Conservation (phyloP, 2,888 invertebrate species). For the Agonopterix subpropinquella region DNA sequence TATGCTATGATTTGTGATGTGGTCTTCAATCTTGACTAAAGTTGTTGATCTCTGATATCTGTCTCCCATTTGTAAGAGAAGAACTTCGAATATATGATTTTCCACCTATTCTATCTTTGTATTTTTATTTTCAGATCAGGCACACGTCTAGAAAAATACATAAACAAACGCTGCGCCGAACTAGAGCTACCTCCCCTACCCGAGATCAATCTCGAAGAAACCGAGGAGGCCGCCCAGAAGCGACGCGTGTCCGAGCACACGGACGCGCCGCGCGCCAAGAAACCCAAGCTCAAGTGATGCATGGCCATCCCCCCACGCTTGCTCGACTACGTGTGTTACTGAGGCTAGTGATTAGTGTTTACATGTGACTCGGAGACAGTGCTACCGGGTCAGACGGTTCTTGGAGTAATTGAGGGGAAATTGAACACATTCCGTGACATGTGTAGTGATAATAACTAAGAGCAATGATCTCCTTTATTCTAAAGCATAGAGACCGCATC, state of each 20-base stretch:
- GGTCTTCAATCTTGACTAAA: too few relatives aligned
- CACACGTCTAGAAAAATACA: constrained; percentile 80
- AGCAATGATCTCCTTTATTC: too few relatives aligned
- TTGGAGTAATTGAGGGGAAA: too few relatives aligned
- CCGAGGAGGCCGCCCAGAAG: constrained; percentile 13
- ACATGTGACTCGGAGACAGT: not conserved
- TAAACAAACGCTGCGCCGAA: constrained; percentile 82
- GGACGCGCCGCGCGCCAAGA: constrained; percentile 33
- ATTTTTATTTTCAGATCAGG: constrained; percentile 78
- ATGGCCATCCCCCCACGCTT: constrained; percentile 21
- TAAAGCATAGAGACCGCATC: too few relatives aligned
- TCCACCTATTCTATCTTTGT: too few relatives aligned
- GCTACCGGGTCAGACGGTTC: too few relatives aligned
- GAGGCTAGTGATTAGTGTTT: constrained; percentile 10
- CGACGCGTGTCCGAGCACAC: constrained; percentile 21
- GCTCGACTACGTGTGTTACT: constrained; percentile 43
- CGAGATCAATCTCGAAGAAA: constrained; percentile 39
- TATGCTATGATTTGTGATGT: too few relatives aligned
- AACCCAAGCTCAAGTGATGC: constrained; percentile 48
- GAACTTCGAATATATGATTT: too few relatives aligned
- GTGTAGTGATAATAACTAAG: not conserved
- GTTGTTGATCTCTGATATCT: too few relatives aligned
- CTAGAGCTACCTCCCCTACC: constrained; percentile 73
- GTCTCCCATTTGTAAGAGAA: too few relatives aligned
- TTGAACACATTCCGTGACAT: not conserved